phyloP scores from a whole-genome alignment of 2,113 vertebrate species.

The Prinia subflava region DNA sequence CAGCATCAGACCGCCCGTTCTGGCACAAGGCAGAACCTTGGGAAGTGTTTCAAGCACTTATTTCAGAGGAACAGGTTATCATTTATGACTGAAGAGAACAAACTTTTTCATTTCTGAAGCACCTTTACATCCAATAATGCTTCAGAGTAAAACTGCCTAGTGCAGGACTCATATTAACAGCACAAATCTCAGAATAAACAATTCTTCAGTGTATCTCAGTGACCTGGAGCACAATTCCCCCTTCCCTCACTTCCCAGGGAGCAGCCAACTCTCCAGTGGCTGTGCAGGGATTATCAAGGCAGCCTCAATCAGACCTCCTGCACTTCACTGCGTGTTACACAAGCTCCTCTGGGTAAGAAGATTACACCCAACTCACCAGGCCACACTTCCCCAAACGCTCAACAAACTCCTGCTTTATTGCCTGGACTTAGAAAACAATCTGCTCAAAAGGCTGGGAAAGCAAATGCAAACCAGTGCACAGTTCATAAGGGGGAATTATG shows the following conservation, averaged over 20 bases:
- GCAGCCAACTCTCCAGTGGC: background rate
- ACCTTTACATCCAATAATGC: background rate
- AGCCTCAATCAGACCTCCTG: background rate
- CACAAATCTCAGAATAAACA: background rate
- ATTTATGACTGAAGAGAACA: background rate
- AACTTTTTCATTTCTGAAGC: background rate
- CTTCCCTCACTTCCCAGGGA: background rate
- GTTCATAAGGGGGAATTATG: background rate
- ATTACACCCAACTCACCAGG: background rate
- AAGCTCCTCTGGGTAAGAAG: background rate
- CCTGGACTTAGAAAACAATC: background rate
- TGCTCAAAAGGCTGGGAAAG: background rate
- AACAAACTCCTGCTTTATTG: background rate
- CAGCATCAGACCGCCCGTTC: background rate
- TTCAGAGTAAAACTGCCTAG: background rate
- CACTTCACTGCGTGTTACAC: background rate
- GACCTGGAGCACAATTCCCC: background rate
- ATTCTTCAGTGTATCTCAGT: background rate
- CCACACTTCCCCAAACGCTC: background rate
- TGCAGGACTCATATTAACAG: background rate
- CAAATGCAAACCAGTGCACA: background rate
- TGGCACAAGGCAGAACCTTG: background rate
- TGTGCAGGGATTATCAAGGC: background rate
- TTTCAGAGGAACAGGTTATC: background rate
- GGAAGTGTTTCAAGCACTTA: background rate